Base-by-base conservation (phyloP, 1,140 invertebrate species). In the Drosophila punjabiensis region DNA sequence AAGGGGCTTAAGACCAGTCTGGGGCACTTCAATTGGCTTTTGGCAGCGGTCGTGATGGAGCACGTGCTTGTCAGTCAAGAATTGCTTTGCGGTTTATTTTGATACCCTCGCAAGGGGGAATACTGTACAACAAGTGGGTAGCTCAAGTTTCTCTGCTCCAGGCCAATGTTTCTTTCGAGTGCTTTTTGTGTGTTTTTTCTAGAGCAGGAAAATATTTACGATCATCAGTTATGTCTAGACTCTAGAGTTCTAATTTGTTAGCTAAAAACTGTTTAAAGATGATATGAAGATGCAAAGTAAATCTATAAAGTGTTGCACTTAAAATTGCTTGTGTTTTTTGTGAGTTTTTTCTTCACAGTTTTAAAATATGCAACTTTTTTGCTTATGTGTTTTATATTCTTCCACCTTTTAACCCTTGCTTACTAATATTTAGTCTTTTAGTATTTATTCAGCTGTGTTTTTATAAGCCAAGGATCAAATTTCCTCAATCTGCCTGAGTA, bases 21-120 rank as follows among this genome's bases (percentile, higher is more conserved):
- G 37, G 64, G 59, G 35, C 66, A 79, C 56, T 83, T 80, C 45
- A 87, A 81, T 74, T 83, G 65, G 59, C 63, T 75, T 71, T 75
- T 58, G 64, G 52, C 59, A 71, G 66, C 9, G 68, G 53, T 35
- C 55, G 50, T 53, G 55, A 64, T 53, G 55, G 56, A 80, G 85
- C 85, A 87, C 81, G 85, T 89, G 84, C 81, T 84, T 77, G 67
- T 66, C 65, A 59, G 68, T 79, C 60, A 33, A 76, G 58, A 76
- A 76, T 71, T 30, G 59, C n/a, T 52, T 64, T 79, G 76, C 76
- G 76, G 76, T 65, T 79, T 62, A 58, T 63, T 64, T 66, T 47
- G 63, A 56, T 79, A 79, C 76, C 53, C 76, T 78, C 41, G 48
- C 37, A 66, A 66, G 39, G 52, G 55, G 43, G 16, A 37, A 63